Evolutionary conservation across 2,888 invertebrate species (phyloP).

Genomic region (Agriopis aurantiaria): DNA sequence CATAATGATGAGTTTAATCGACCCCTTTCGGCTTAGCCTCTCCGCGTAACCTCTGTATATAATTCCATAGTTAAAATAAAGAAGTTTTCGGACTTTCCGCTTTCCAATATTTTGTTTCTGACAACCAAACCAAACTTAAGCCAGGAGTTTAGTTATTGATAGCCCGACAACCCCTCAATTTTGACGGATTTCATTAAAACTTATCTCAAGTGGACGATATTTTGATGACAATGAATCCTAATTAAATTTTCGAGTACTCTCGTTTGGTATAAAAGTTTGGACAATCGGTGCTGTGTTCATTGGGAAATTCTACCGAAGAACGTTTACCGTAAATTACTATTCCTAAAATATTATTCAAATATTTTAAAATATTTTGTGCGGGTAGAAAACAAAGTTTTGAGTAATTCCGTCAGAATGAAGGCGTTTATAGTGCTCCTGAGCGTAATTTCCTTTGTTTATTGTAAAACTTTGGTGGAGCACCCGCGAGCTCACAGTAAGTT

Average conservation of each 20-base stretch:
- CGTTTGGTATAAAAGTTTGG: conserved; percentile 49
- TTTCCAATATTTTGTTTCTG: conserved; percentile 14
- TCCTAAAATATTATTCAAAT: conserved; percentile 6
- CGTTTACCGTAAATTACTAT: neutral
- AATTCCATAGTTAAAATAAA: neutral
- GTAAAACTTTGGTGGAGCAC: conserved; percentile 56
- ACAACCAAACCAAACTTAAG: conserved; percentile 15
- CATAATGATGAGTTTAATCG: too few relatives aligned
- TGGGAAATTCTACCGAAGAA: conserved; percentile 15
- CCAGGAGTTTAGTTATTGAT: conserved; percentile 19
- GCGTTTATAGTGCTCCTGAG: conserved; percentile 58
- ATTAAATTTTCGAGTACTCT: conserved; percentile 56
- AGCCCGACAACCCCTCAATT: conserved; percentile 30
- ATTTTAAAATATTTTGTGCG: conserved; percentile 44
- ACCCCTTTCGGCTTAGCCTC: too few relatives aligned
- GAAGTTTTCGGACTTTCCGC: neutral
- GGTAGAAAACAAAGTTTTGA: conserved; percentile 41
- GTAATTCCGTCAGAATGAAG: conserved; percentile 60
- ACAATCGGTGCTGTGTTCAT: conserved; percentile 34
- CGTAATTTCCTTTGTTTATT: conserved; percentile 59
- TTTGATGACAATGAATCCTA: conserved; percentile 46
- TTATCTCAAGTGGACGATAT: conserved; percentile 50
- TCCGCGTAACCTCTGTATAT: neutral
- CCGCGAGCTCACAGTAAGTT: conserved; percentile 55
- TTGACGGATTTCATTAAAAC: conserved; percentile 44